Base-by-base conservation (phyloP, 37 sponge, comb jelly and placozoan genomes). In the Petrosia ficiformis region DNA sequence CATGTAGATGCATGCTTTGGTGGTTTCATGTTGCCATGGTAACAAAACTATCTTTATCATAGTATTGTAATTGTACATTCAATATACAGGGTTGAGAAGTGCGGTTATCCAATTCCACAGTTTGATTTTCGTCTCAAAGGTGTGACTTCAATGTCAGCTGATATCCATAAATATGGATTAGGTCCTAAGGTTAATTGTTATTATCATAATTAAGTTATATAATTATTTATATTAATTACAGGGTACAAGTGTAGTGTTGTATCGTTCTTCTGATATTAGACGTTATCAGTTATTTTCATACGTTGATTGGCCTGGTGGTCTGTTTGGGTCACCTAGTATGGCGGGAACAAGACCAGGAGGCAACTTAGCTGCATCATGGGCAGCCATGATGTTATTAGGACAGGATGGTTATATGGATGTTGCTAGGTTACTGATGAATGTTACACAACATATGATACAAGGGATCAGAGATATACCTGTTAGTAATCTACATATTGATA, bases 1-100 rank as follows among this genome's bases (percentile, higher is more conserved):
- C 96, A 95, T 70, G 96, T 95, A n/a, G 96, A 95, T 66, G 73
- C 87, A 63, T 95, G 96, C 58, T 78, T 95, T 65, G 96, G 92
- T 30, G 96, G 96, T 2, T 92, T 95, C 71, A 78, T 95, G 87
- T 32, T 95, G 36, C 96, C 96, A 77, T 95, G 89, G 89, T 92
- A 44, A 90, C 75, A n/a, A 21, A 56, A 25, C 42, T 39, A 28
- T 11, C 19, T 16, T 30, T 73, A 30, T 48, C 21, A 4, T 56
- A 28, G 30, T 21, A 60, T 14, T 34, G 26, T 77, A 29, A 14
- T 72, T 19, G 29, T 4, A 6, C 1, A 43, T 3, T 31, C 44
- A 78, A 14, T 39, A 35, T 58, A 31, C 60, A 92, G 93, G 91
- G 88, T 94, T 5, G 95, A 90, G 84, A 90, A 87, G 44, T 70